phyloP scores from a whole-genome alignment of 2,113 vertebrate species.

The Todiramphus saurophagus region DNA sequence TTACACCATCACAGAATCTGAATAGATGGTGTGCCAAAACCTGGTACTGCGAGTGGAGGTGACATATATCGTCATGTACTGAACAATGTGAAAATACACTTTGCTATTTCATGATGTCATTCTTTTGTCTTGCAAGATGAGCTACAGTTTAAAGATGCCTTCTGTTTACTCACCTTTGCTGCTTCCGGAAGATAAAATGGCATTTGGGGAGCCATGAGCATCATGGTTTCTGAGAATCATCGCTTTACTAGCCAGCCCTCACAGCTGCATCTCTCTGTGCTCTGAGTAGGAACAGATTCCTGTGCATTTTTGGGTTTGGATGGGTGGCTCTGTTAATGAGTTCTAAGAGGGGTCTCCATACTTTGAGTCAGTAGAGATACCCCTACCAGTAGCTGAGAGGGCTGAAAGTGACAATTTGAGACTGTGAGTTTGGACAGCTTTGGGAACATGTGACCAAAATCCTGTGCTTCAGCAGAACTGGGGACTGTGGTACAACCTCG shows the following conservation, averaged over 20 bases:
- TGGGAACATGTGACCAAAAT: accelerated
- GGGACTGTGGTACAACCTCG: not conserved
- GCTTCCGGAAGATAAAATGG: not conserved
- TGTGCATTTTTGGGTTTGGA: not conserved
- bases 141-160: not conserved
- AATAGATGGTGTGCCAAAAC: not conserved
- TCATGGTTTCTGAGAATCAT: not conserved
- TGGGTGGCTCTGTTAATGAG: not conserved
- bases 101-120: not conserved
- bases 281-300: not conserved
- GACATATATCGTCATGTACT: not conserved
- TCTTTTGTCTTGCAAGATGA: constrained; percentile 1
- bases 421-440: not conserved
- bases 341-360: not conserved
- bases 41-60: not conserved
- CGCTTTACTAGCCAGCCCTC: not conserved
- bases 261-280: not conserved
- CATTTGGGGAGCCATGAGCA: not conserved
- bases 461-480: not conserved
- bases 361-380: not conserved
- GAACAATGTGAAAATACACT: not conserved
- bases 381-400: not conserved
- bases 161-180: not conserved
- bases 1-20: not conserved
- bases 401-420: not conserved